Conservation (phyloP, 2,113 vertebrate genomes). For the Serinus canaria region DNA sequence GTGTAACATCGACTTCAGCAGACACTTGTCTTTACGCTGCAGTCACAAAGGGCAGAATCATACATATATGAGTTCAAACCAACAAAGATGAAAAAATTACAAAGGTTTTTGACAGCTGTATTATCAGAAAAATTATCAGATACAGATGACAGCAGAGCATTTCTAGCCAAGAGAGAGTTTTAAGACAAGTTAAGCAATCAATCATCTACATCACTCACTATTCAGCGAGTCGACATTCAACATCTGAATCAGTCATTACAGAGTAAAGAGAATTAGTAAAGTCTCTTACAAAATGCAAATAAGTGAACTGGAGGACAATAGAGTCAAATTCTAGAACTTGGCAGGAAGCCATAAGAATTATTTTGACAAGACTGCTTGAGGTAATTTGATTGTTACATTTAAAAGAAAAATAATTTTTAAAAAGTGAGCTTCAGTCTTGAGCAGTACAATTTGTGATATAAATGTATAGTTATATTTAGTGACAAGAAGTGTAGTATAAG, state of each 20-base stretch:
- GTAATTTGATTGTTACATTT: conserved; percentile 13
- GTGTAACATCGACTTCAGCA: neutral
- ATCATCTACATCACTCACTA: conserved; percentile 28
- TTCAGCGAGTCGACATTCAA: conserved; percentile 44
- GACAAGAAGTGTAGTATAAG: neutral
- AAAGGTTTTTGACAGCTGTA: conserved; percentile 27
- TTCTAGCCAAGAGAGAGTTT: conserved; percentile 32
- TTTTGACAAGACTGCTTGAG: conserved; percentile 45
- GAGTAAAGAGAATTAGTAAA: conserved; percentile 67
- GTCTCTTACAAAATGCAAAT: conserved; percentile 68
- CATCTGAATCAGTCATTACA: conserved; percentile 69
- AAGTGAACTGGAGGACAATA: conserved; percentile 61
- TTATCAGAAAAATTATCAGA: conserved; percentile 37
- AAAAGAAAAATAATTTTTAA: neutral
- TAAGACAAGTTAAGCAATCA: conserved; percentile 32
- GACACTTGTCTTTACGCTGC: neutral
- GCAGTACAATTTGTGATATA: neutral
- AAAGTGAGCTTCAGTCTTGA: neutral
- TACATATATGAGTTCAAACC: neutral
- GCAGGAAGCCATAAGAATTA: conserved; percentile 54
- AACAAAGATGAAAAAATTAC: conserved; percentile 27
- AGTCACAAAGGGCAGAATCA: conserved; percentile 19
- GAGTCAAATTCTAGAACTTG: conserved; percentile 54
- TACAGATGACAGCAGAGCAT: conserved; percentile 30
- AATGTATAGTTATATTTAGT: neutral